Base-by-base conservation (phyloP, 2,888 invertebrate genomes). In the Notodonta dromedarius region DNA sequence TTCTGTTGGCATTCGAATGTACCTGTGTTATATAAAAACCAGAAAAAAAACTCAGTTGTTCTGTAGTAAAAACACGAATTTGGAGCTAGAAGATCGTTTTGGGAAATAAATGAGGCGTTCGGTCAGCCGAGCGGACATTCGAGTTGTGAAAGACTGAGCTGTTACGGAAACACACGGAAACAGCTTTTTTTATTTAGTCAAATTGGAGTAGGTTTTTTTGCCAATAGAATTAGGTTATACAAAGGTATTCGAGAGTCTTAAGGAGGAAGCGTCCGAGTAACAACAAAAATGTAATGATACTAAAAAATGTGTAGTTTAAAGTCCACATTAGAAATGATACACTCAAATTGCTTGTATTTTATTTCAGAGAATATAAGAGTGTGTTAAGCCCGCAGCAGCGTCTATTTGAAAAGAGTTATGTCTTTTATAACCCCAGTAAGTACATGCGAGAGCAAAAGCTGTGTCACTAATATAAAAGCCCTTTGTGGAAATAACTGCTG, bases 401-500 rank as follows among this genome's bases (percentile, higher is more conserved):
- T 50, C 9, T 50, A 3, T 11, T 16, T 16, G 12, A 14, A 50
- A 46, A 46, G 46, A 46, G n/a, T n/a, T 46, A 46, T 6, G 46
- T 46, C 11, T 46, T n/a, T 46, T n/a, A n/a, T 6, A 50, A 50
- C 50, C 16, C 50, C 14, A 16, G 16, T 44, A 12, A 4, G 13
- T 46, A 9, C 11, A 11, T 11, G 42, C n/a, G 13, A 14, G 8
- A 16, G 65, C 24, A 66, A 61, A 82, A 85, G 85, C 82, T 82
- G 78, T 76, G 73, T 68, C 63, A 74, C 73, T 70, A 76, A 76
- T 74, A 77, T 74, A 68, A 70, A 67, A 73, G 78, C 83, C 83
- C 84, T 87, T 85, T 85, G 78, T 76, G 66, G 73, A 83, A 76
- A 71, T 60, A 78, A 83, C 76, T 72, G 76, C 76, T 78, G 73